Evolutionary conservation across 1,140 invertebrate genomes (phyloP).

Genomic region (Spodoptera litura): DNA sequence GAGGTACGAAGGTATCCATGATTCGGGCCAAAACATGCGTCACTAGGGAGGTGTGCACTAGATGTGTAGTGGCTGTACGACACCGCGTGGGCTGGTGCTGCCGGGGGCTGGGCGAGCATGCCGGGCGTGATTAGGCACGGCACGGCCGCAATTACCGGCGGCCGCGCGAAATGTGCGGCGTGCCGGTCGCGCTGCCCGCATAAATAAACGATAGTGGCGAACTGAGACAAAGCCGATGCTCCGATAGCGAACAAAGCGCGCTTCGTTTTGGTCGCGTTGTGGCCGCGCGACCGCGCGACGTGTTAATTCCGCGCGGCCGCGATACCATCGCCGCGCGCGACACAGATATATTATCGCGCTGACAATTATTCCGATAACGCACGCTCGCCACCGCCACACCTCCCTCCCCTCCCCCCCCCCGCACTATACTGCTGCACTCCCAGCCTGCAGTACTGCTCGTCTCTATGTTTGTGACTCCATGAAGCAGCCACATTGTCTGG

Average conservation of each 20-base stretch:
- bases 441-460: neutral
- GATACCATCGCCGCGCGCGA: slow-evolving; percentile 48
- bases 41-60: too few relatives aligned
- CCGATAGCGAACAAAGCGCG: slow-evolving; percentile 55
- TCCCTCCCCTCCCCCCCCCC: slow-evolving; percentile 1
- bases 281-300: slow-evolving; percentile 45
- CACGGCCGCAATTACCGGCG: slow-evolving; percentile 27
- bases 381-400: slow-evolving; percentile 4
- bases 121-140: slow-evolving; percentile 7
- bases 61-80: too few relatives aligned
- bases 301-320: slow-evolving; percentile 50
- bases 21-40: too few relatives aligned
- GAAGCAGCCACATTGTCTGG: too few relatives aligned
- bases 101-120: neutral
- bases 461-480: too few relatives aligned
- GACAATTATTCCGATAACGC: slow-evolving; percentile 55
- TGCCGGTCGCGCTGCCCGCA: slow-evolving; percentile 7
- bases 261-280: slow-evolving; percentile 46
- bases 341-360: slow-evolving; percentile 48
- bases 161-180: slow-evolving; percentile 34
- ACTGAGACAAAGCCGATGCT: slow-evolving; percentile 40
- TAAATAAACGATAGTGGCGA: slow-evolving; percentile 42
- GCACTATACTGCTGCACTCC: neutral
- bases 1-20: too few relatives aligned
- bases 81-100: neutral